Conservation (phyloP, 2,113 vertebrate species). For the Etia nguti region DNA sequence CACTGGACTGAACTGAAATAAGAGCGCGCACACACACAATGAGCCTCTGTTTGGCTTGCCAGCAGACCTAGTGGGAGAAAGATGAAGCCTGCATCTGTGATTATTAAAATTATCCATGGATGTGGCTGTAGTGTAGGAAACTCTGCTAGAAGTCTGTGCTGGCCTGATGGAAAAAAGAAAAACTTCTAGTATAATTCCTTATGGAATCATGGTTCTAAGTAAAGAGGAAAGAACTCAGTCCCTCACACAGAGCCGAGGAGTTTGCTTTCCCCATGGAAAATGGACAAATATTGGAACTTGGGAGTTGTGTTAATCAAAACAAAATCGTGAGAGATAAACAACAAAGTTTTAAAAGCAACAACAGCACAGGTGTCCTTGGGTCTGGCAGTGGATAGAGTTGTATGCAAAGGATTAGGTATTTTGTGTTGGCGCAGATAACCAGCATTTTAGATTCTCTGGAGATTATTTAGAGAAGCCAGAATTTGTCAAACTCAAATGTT, state of each 20-base stretch:
- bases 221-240: not conserved
- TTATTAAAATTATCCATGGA: conserved; percentile 15
- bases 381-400: not conserved
- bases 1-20: not conserved
- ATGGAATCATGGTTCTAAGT: not conserved
- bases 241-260: not conserved
- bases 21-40: not conserved
- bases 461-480: not conserved
- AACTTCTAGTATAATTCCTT: not conserved
- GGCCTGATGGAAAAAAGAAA: conserved; percentile 11
- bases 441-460: not conserved
- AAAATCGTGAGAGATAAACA: not conserved
- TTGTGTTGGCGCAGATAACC: not conserved
- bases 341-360: not conserved
- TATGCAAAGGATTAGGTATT: not conserved
- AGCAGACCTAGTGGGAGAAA: not conserved
- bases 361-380: not conserved
- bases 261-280: conserved; percentile 1
- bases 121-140: conserved; percentile 17
- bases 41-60: conserved; percentile 4
- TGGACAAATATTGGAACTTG: not conserved
- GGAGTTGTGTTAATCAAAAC: not conserved
- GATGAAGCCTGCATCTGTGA: conserved; percentile 7
- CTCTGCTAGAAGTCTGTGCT: conserved; percentile 1
- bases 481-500: not conserved